Percentiles rank a stretch among this genome's conserved stretches.
Conservation (phyloP, 2,888 invertebrate genomes). For the Mesoligia furuncula region DNA sequence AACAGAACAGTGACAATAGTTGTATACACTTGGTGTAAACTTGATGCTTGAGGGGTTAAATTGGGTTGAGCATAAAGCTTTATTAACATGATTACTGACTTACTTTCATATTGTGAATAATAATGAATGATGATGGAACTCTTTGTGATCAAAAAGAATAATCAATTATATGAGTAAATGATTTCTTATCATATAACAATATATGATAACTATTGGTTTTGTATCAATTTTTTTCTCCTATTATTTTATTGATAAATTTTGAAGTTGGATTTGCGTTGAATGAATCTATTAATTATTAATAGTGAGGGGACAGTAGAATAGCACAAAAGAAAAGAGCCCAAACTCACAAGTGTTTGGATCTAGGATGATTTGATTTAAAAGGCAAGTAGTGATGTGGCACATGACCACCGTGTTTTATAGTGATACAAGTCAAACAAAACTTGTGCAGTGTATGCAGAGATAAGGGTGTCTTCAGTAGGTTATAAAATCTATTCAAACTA, state of each 20-base stretch:
- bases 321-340: not conserved
- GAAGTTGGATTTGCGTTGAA: not conserved
- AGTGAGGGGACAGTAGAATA: not conserved
- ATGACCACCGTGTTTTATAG: not conserved
- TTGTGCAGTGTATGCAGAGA: not conserved
- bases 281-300: not conserved
- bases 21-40: too few species aligned
- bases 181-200: too few species aligned
- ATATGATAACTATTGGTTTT: too few species aligned
- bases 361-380: not conserved
- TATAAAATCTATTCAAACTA: constrained; percentile 3
- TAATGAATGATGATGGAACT: not conserved
- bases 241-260: not conserved
- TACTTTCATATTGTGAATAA: not conserved
- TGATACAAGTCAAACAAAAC: not conserved
- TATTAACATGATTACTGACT: not conserved
- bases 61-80: not conserved
- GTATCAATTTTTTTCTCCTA: not conserved
- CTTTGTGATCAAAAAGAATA: not conserved
- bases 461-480: constrained; percentile 1
- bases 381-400: not conserved
- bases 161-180: not conserved
- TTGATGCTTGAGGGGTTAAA: too few species aligned
- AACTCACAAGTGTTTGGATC: not conserved
- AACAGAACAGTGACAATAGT: too few species aligned